Base-by-base conservation (phyloP, 2,888 invertebrate species). In the Polydrusus pterygomalis region DNA sequence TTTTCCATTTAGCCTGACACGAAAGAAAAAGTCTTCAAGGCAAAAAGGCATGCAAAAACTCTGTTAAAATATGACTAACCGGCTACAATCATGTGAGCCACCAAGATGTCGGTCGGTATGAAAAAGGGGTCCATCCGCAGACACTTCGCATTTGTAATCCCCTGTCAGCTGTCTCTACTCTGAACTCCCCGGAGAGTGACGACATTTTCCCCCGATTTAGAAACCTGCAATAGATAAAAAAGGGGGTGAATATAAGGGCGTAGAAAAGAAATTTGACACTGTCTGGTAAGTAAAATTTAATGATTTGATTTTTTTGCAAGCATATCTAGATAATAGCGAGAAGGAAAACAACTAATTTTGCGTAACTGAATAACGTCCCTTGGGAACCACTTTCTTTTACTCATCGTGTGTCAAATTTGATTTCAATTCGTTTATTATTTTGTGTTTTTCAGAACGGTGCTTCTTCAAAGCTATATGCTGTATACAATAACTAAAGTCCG, bases 71-170 rank as follows among this genome's bases (percentile, higher is more conserved):
- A 69, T 74, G 38, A 79, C 82, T 84, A 78, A 88, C 88, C 88
- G 80, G 85, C 85, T 60, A 88, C 86, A 30, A 83, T 84, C 87
- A 88, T 87, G 77, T 84, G 84, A 11, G 87, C 86, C 15, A 80
- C 81, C 80, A 85, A 84, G 74, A 87, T 86, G 72, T 86, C 87
- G 11, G 88, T 88, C 87, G 11, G 88, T 88, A 80, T 88, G 88
- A 79, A 88, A 88, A 62, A 84, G 80, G 0, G 88, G 88, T n/a
- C 85, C 87, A 77, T 89, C 88, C 6, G 87, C 87, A 11, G 88
- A 88, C 30, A 89, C 88, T 80, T 88, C 88, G 79, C 88, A 89
- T 80, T 87, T 87, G 82, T 88, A 89, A 77, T 84, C 82, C 34
- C 88, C 89, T 9, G 87, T 85, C 75, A 87, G 82, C 79, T 87